Percentiles rank a stretch among this genome's conserved stretches.
Conservation (phyloP, 1,140 invertebrate species). For the Drosophila sp. region DNA sequence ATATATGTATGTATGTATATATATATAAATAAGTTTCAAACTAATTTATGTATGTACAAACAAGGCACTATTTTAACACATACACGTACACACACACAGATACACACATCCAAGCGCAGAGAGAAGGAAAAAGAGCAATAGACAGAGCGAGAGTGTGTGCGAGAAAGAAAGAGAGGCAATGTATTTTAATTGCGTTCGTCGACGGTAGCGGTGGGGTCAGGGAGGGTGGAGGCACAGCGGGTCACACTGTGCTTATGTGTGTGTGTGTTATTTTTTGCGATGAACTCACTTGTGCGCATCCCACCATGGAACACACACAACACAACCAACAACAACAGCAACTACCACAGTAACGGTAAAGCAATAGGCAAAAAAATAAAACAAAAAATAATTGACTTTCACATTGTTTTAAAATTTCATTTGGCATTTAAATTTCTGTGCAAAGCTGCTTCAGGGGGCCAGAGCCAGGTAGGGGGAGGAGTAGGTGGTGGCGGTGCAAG, state of each 20-base stretch:
- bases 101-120: constrained; percentile 34
- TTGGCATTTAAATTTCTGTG: constrained; percentile 36
- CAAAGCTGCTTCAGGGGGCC: neutral
- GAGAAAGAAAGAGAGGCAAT: constrained; percentile 27
- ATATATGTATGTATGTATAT: constrained; percentile 12
- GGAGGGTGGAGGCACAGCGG: constrained; percentile 36
- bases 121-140: constrained; percentile 8
- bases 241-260: constrained; percentile 25
- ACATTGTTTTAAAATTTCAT: constrained; percentile 55
- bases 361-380: constrained; percentile 39
- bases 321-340: constrained; percentile 63
- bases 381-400: constrained; percentile 65
- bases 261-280: constrained; percentile 79
- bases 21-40: constrained; percentile 44
- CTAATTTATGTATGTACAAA: constrained; percentile 79
- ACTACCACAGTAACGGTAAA: constrained; percentile 3
- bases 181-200: constrained; percentile 56
- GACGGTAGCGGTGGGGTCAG: constrained; percentile 45
- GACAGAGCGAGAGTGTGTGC: constrained; percentile 2
- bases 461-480: neutral
- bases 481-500: constrained; percentile 37
- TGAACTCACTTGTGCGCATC: constrained; percentile 75
- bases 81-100: constrained; percentile 36
- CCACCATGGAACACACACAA: constrained; percentile 57
- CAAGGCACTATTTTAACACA: constrained; percentile 75